Base-by-base conservation (phyloP, 2,113 vertebrate genomes). In the Variabilichromis moorii region DNA sequence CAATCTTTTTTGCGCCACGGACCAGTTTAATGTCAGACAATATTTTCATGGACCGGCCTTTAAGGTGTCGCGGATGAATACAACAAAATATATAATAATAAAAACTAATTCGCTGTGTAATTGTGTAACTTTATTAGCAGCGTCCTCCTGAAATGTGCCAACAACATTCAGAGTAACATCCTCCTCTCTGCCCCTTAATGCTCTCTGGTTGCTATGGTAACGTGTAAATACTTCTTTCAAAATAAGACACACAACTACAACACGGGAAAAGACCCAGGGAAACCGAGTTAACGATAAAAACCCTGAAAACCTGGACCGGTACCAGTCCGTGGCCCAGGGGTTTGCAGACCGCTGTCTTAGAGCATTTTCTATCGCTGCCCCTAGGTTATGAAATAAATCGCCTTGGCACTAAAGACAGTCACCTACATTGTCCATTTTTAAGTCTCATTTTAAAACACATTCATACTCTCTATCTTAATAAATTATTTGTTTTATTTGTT, bases 261-360 rank as follows among this genome's bases (percentile, higher is more conserved):
- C 57, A 61, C 2, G 0, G 5, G 26, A 17, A 59, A 31, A 31
- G 26, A 59, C 55, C 55, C 14, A 59, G 26, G 55, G 55, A 31
- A 31, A 59, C 26, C 0, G 4, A 63, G 59, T 63, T 33, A 19
- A 63, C 1, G 0, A 63, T 63, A 35, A 63, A 35, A 35, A 7
- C 16, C 59, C 59, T 63, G 59, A 63, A 33, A 63, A 63, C 28
- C 6, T 33, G 59, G 9, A 63, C 28, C 0, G 4, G 59, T 63
- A 19, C 0, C 31, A 33, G 31, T 63, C 59, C 3, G 6, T 19
- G 31, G 31, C 59, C 28, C 3, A 63, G 28, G 28, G 59, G 0
- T 63, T 63, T 63, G 28, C 16, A 0, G 28, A 35, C 59, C 9
- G 2, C 59, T 63, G 59, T 19, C 59, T 63, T 63, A 66, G 10